phyloP scores from a whole-genome alignment of 2,888 invertebrate species.

The Salticus scenicus region DNA sequence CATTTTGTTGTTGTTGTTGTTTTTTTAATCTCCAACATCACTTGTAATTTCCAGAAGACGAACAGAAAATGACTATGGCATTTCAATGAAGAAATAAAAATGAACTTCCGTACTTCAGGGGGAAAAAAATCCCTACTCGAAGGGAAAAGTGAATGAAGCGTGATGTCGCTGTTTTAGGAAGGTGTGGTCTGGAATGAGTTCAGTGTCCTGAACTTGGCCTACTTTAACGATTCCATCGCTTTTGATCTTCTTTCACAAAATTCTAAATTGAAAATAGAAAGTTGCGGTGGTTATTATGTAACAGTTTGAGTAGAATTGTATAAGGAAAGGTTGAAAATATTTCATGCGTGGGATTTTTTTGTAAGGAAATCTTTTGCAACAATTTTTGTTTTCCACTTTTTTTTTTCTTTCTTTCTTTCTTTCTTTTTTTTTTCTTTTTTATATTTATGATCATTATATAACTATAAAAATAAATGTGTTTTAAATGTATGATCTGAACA shows the following conservation, averaged over 20 bases:
- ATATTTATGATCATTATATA: too few species aligned
- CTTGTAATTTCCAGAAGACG: not conserved
- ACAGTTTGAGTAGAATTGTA: too few species aligned
- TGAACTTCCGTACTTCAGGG: slow-evolving; percentile 5
- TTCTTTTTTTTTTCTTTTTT: too few species aligned
- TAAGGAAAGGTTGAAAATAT: too few species aligned
- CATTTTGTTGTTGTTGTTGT: too few species aligned
- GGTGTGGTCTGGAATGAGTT: not conserved
- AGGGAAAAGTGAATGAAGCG: slow-evolving; percentile 2
- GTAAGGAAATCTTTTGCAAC: too few species aligned
- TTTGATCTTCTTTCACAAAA: not conserved
- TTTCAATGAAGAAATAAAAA: not conserved
- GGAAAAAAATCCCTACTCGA: slow-evolving; percentile 12
- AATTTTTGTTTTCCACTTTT: too few species aligned
- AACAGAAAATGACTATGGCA: not conserved
- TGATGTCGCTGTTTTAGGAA: not conserved
- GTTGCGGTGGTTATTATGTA: too few species aligned
- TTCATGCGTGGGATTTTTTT: too few species aligned
- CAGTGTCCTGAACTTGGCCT: slow-evolving; percentile 28
- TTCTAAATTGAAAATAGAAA: not conserved
- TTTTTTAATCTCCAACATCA: not conserved
- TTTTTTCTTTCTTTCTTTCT: too few species aligned
- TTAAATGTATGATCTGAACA: too few species aligned
- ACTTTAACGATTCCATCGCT: not conserved
- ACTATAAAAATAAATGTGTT: too few species aligned